Evolutionary conservation across 2,113 vertebrate species (phyloP).

Genomic region (Alosa alosa): DNA sequence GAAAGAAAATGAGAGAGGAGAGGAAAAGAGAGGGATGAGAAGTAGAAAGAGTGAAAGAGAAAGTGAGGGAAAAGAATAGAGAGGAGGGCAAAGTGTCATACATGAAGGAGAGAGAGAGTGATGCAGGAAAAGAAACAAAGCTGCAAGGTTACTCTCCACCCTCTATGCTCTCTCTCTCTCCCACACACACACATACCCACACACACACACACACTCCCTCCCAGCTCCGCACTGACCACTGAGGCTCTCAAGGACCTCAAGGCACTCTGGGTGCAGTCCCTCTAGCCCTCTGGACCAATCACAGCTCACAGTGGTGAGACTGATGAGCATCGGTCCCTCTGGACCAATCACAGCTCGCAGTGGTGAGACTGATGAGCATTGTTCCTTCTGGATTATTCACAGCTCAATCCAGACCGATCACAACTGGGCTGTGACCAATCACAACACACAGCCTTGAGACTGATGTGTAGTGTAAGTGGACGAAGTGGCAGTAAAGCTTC

Average conservation of each 20-base stretch:
- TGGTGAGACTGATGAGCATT: not conserved
- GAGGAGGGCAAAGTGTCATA: not conserved
- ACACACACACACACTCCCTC: slow-evolving; percentile 18
- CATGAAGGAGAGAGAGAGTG: not conserved
- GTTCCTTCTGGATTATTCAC: not conserved
- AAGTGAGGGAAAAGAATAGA: not conserved
- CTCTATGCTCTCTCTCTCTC: too few relatives aligned
- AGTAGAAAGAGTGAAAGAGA: not conserved
- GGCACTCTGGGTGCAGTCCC: slow-evolving; percentile 58
- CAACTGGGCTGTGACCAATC: not conserved
- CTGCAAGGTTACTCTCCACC: too few relatives aligned
- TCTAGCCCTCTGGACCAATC: slow-evolving; percentile 13
- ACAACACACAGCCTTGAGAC: not conserved
- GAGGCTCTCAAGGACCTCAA: slow-evolving; percentile 66
- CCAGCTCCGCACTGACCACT: slow-evolving; percentile 44
- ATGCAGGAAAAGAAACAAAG: not conserved
- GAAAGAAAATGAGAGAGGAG: not conserved
- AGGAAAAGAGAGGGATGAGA: not conserved
- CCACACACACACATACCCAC: too few relatives aligned
- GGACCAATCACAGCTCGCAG: not conserved
- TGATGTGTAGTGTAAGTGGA: not conserved
- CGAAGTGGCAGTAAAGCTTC: too few relatives aligned
- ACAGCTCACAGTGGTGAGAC: not conserved
- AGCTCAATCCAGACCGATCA: not conserved
- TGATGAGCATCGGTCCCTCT: not conserved